phyloP scores from a whole-genome alignment of 2,888 invertebrate species.

The Tethea ocularis region DNA sequence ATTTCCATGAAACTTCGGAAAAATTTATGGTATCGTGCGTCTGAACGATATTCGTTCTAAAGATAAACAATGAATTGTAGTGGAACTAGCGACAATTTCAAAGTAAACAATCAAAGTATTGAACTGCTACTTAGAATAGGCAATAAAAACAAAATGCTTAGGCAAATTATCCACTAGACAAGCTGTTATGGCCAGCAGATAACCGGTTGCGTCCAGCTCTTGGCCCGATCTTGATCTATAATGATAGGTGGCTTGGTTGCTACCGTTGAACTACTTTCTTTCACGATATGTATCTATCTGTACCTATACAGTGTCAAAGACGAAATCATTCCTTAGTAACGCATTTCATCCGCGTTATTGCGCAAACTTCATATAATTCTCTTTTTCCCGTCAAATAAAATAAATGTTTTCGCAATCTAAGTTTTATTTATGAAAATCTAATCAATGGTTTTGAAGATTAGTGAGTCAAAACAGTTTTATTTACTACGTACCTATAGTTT shows the following conservation, averaged over 20 bases:
- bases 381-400: no score
- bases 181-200: conserved; percentile 20
- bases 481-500: no score
- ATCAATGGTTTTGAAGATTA: no score
- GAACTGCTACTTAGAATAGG: neutral
- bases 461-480: no score
- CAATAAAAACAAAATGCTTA: conserved; percentile 18
- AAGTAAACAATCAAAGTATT: neutral
- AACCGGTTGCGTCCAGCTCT: conserved; percentile 45
- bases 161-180: conserved; percentile 35
- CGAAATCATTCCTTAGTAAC: neutral
- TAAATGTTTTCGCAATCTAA: no score
- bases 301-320: conserved; percentile 11
- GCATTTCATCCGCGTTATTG: neutral
- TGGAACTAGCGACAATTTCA: neutral
- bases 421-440: no score
- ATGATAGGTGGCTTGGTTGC: conserved; percentile 50
- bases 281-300: conserved; percentile 14
- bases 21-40: no score
- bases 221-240: conserved; percentile 53
- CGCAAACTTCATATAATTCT: no score
- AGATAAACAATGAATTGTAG: neutral
- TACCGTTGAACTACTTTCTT: conserved; percentile 63
- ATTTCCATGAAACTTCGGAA: no score
- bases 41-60: no score